phyloP scores from a whole-genome alignment of 2,888 invertebrate genomes.

The Cosmorhoe ocellata region DNA sequence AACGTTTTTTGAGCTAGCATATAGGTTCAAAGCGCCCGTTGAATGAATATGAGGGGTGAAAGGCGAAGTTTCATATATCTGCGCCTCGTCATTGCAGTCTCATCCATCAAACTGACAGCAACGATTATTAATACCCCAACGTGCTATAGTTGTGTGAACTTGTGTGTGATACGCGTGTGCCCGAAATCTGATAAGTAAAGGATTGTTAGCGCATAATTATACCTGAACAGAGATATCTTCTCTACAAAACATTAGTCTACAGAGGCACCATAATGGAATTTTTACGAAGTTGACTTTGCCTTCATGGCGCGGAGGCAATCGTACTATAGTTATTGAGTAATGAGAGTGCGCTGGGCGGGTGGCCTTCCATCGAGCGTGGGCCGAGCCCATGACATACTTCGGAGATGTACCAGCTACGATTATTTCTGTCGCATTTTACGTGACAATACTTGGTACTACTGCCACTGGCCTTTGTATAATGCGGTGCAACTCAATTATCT shows the following conservation, averaged over 20 bases:
- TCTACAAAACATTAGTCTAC: not conserved
- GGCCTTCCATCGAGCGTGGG: conserved; percentile 76
- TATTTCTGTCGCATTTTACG: conserved; percentile 71
- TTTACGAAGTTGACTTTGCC: conserved; percentile 40
- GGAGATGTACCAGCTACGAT: conserved; percentile 62
- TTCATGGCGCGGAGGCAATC: conserved; percentile 44
- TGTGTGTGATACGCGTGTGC: conserved; percentile 47
- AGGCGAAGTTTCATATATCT: conserved; percentile 49
- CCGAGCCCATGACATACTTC: conserved; percentile 79
- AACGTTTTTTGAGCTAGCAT: conserved; percentile 1
- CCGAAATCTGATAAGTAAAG: conserved; percentile 44
- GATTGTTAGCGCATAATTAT: conserved; percentile 29
- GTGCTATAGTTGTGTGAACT: conserved; percentile 42
- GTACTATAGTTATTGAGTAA: conserved; percentile 51
- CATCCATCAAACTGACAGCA: conserved; percentile 74
- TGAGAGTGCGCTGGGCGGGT: conserved; percentile 57
- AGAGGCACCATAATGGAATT: conserved; percentile 34
- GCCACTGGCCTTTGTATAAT: conserved; percentile 24
- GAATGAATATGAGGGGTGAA: conserved; percentile 36
- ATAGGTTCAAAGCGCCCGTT: conserved; percentile 15
- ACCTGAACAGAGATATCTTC: too few relatives aligned
- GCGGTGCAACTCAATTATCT: conserved; percentile 9
- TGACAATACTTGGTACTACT: conserved; percentile 34
- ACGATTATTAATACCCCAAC: conserved; percentile 64
- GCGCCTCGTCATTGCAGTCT: conserved; percentile 61